Evolutionary conservation across 2,888 invertebrate genomes (phyloP).

Genomic region (Spicauda simplicius): DNA sequence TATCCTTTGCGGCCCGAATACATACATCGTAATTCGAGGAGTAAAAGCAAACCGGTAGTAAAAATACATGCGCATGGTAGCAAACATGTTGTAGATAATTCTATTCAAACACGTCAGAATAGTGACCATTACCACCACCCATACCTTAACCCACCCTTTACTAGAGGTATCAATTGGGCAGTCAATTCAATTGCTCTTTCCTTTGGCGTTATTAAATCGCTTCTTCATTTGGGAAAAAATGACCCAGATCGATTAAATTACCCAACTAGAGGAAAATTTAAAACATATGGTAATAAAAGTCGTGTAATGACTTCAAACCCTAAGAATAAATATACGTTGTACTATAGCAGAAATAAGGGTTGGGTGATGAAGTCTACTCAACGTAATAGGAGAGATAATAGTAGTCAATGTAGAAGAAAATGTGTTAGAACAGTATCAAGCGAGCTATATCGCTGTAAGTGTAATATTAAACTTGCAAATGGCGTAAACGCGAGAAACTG

Average conservation of each 20-base stretch:
- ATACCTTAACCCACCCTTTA: neutral
- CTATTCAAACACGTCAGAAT: slow-evolving; percentile 12
- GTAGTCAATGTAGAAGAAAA: slow-evolving; percentile 11
- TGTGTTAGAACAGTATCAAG: slow-evolving; percentile 3
- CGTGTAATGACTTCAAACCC: slow-evolving; percentile 43
- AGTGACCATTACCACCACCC: too few relatives aligned
- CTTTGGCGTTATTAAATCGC: slow-evolving; percentile 7
- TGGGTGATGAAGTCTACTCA: slow-evolving; percentile 57
- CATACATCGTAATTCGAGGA: neutral
- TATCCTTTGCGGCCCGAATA: slow-evolving; percentile 49
- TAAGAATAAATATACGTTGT: slow-evolving; percentile 50
- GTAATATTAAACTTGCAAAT: neutral
- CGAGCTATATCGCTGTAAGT: neutral
- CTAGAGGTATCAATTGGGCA: slow-evolving; percentile 6
- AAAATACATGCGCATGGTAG: slow-evolving; percentile 5
- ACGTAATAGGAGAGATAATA: neutral
- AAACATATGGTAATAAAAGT: neutral
- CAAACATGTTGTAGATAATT: slow-evolving; percentile 9
- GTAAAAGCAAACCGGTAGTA: slow-evolving; percentile 4
- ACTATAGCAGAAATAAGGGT: slow-evolving; percentile 50
- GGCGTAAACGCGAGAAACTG: neutral
- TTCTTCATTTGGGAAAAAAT: neutral
- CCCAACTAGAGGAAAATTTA: neutral
- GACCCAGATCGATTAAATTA: neutral
- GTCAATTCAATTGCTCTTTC: slow-evolving; percentile 2